Evolutionary conservation across 1,140 invertebrate genomes (phyloP).

Genomic region (Zaprionus camerounensis): DNA sequence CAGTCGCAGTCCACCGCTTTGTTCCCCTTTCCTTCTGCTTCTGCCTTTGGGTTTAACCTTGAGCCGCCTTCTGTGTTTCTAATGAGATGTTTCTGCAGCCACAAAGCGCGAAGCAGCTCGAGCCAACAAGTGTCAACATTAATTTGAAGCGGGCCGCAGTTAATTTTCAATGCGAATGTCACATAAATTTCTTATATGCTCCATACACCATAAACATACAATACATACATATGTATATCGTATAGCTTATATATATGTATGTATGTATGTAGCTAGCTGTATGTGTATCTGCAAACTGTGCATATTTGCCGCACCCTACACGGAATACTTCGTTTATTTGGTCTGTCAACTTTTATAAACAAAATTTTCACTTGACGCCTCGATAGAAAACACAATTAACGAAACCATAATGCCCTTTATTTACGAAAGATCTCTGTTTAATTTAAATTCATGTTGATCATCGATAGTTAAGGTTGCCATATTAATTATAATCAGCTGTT

Average conservation of each 20-base stretch:
- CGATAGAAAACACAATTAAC: neutral
- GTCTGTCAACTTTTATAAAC: constrained; percentile 73
- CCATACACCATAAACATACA: constrained; percentile 20
- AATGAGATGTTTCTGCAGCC: constrained; percentile 56
- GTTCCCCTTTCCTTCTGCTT: neutral
- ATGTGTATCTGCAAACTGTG: constrained; percentile 46
- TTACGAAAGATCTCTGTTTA: too few relatives aligned
- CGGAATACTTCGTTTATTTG: constrained; percentile 65
- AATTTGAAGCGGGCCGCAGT: constrained; percentile 71
- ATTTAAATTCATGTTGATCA: too few relatives aligned
- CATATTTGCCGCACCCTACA: constrained; percentile 68
- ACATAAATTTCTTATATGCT: constrained; percentile 72
- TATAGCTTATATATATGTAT: constrained; percentile 20
- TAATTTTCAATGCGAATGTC: constrained; percentile 66
- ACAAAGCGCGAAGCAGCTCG: constrained; percentile 25
- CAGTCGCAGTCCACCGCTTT: neutral
- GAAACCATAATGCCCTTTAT: neutral
- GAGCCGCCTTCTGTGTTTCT: constrained; percentile 53
- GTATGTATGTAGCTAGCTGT: constrained; percentile 24
- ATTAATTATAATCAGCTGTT: neutral
- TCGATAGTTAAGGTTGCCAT: neutral
- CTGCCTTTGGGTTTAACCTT: constrained; percentile 50
- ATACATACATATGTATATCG: constrained; percentile 43
- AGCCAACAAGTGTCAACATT: constrained; percentile 75
- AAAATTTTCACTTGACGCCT: constrained; percentile 72